Conservation (phyloP, 2,113 vertebrate genomes). For the Thomomys bottae region DNA sequence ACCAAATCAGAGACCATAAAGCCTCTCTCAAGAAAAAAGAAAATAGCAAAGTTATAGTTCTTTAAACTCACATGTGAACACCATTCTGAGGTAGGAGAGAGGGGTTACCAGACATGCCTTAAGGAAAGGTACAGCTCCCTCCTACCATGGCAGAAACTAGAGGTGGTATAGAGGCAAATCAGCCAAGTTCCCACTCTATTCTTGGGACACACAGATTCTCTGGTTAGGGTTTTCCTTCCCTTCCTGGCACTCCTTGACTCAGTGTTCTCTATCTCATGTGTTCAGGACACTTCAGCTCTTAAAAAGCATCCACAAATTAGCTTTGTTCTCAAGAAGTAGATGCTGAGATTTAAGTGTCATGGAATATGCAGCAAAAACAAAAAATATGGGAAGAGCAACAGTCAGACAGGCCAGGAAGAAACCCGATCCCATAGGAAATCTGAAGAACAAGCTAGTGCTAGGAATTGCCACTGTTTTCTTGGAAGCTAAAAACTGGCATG, state of each 20-base stretch:
- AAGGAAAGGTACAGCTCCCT: neutral
- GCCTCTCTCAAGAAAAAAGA: constrained; percentile 36
- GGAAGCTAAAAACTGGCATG: neutral
- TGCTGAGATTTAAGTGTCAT: neutral
- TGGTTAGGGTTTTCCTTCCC: neutral
- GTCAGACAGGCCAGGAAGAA: neutral
- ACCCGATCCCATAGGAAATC: neutral
- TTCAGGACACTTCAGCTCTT: neutral
- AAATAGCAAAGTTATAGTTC: constrained; percentile 49
- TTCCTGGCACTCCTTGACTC: neutral
- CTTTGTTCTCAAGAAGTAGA: neutral
- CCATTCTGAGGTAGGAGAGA: constrained; percentile 29
- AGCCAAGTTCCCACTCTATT: neutral
- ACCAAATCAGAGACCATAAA: constrained; percentile 56
- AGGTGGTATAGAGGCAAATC: neutral
- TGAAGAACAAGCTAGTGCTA: neutral
- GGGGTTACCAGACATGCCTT: neutral
- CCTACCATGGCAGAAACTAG: neutral
- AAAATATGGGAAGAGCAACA: neutral
- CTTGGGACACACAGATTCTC: neutral
- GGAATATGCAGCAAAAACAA: neutral
- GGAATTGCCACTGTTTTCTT: neutral
- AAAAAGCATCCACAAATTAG: neutral
- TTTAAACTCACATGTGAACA: constrained; percentile 64
- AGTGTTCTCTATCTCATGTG: neutral